Conservation (phyloP, 2,888 invertebrate species). For the Theodoxus fluviatilis region DNA sequence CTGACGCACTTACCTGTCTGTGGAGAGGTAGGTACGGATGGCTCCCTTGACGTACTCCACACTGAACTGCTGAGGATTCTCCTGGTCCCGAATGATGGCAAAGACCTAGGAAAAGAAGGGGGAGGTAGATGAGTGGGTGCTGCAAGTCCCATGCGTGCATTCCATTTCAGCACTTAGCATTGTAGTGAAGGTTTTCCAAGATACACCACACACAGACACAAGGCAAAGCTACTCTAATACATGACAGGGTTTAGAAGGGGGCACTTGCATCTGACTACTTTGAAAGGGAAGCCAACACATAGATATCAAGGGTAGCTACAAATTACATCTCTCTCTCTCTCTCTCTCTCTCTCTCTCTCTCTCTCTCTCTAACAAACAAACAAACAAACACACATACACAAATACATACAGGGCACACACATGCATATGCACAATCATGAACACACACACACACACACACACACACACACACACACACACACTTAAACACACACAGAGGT, state of each 20-base stretch:
- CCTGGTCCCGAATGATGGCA: slow-evolving; percentile 86
- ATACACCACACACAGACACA: not conserved
- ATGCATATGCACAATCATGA: not conserved
- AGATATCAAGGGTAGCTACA: not conserved
- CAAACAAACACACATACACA: not conserved
- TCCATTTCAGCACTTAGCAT: too few relatives aligned
- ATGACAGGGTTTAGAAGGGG: too few relatives aligned
- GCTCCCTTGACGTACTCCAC: slow-evolving; percentile 94
- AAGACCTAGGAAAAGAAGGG: slow-evolving; percentile 75
- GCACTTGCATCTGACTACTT: too few relatives aligned
- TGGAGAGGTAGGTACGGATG: slow-evolving; percentile 85
- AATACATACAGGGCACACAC: not conserved
- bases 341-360: not conserved
- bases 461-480: not conserved
- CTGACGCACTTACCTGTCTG: slow-evolving; percentile 80
- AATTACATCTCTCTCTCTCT: not conserved
- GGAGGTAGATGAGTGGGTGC: not conserved
- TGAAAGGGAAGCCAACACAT: not conserved
- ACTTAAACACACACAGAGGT: not conserved
- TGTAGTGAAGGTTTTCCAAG: not conserved
- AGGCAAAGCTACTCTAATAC: too few relatives aligned
- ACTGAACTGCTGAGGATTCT: slow-evolving; percentile 90
- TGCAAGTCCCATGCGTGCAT: too few relatives aligned
- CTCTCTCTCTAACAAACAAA: not conserved
- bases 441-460: not conserved